Evolutionary conservation across 1,140 invertebrate species (phyloP).

Genomic region (Antheraea pernyi): DNA sequence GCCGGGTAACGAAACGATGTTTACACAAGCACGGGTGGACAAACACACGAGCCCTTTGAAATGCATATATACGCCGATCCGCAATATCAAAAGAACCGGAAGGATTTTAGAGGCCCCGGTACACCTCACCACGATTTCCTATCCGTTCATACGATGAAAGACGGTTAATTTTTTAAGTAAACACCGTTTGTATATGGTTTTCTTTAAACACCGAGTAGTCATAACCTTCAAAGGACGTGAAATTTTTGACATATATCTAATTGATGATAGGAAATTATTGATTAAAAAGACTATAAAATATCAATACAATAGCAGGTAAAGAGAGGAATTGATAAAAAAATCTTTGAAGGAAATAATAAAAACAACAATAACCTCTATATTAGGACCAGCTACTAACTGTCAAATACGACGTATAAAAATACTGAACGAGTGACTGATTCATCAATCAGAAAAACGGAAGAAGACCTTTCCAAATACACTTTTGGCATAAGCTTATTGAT

Average conservation of each 20-base stretch:
- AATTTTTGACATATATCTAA: constrained; percentile 19
- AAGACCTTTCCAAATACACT: no score
- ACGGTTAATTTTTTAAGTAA: constrained; percentile 39
- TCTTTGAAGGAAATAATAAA: neutral
- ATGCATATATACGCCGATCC: constrained; percentile 42
- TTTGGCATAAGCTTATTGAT: no score
- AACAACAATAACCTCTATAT: neutral
- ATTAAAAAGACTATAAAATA: neutral
- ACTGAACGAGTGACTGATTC: no score
- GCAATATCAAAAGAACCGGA: constrained; percentile 60
- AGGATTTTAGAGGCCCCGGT: constrained; percentile 43
- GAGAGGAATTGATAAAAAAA: neutral
- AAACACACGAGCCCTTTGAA: constrained; percentile 58
- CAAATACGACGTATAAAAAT: no score
- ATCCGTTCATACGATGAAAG: constrained; percentile 21
- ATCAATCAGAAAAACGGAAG: no score
- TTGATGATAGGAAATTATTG: constrained; percentile 5
- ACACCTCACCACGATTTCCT: constrained; percentile 26
- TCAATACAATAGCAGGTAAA: neutral
- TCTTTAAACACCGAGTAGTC: constrained; percentile 14
- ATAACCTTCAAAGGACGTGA: constrained; percentile 17
- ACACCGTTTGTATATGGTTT: constrained; percentile 26
- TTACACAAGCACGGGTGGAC: constrained; percentile 48
- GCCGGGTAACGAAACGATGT: constrained; percentile 51
- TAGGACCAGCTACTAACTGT: no score